Evolutionary conservation across 2,888 invertebrate species (phyloP), one percentile per base, ranked within the genome.

Genomic region (Laothoe populi): DNA sequence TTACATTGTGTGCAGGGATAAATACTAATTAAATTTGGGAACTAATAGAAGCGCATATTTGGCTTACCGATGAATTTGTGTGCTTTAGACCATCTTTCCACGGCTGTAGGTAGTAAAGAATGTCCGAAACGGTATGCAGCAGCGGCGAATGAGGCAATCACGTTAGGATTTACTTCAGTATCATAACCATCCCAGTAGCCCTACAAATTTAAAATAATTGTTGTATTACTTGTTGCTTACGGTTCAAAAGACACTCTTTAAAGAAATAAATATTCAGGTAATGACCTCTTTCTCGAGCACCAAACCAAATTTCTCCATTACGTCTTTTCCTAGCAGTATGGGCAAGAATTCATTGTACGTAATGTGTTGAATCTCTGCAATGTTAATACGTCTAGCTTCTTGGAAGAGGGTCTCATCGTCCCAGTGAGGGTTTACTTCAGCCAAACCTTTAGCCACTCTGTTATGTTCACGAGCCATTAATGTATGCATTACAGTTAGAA

Each of bases 81-180:
- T 24, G 97, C 97, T 90, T 98, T 98, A 62, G 98, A 98, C 97
- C 98, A 98, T 80, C 98, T 94, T 86, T 98, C 98, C 4, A 98
- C 96, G 24, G 97, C 97, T 1, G 98, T 98, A 10, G 98, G 98
- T 66, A 98, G 86, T 19, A 98, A 88, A 0, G 98, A 98, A 83
- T 98, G 98, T 0, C 98, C 98, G 74, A 98, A 98, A 75, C 98
- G 94, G 88, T 97, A 98, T 11, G 98, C 98, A 49, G 98, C 98
- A 13, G 98, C 95, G n/a, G 98, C 96, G 81, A 98, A 98, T 2
- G 97, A 96, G 65, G 97, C 97, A 68, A 98, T 95, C 26, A 98
- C 97, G 70, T 96, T 96, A 0, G 98, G 98, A 87, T 98, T 98
- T 0, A 98, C 96, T 66, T 94, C 95, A 0, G 94, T 77, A 82